These are phyloP conservation scores for Cardiocondyla obscurior DNA, from an alignment of 1,140 invertebrate genomes.

Conservation along the genomic window DNA sequence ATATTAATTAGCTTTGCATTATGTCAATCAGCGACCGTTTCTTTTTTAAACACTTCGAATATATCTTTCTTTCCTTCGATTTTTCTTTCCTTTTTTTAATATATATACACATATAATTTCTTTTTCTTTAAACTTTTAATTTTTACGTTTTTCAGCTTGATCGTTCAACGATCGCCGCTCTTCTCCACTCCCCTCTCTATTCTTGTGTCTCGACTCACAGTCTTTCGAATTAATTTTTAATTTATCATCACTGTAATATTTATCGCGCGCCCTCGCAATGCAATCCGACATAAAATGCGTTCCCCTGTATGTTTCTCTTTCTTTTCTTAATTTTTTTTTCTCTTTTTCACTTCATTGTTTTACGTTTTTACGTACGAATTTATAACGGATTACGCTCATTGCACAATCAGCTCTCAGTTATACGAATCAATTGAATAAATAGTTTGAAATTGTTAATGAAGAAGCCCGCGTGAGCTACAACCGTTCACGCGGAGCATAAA, in stretches of 20 bases:
- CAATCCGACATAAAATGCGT: conserved; percentile 62
- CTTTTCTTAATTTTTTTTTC: too few species aligned
- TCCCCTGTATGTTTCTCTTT: too few species aligned
- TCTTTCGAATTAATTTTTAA: conserved; percentile 80
- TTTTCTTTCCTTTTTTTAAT: not conserved
- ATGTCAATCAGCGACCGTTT: conserved; percentile 12
- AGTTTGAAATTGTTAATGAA: not conserved
- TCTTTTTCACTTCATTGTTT: too few species aligned
- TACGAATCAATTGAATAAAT: conserved; percentile 1
- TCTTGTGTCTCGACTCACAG: conserved; percentile 74
- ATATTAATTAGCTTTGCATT: conserved; percentile 51
- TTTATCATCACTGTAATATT: conserved; percentile 83
- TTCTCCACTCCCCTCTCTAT: conserved; percentile 61
- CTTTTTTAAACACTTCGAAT: conserved; percentile 35
- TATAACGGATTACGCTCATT: conserved; percentile 4
- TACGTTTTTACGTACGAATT: not conserved
- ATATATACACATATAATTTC: conserved; percentile 1
- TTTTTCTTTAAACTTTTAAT: conserved; percentile 1
- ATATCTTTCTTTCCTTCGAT: conserved; percentile 21
- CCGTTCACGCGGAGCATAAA: not conserved
- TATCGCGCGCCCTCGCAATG: conserved; percentile 66
- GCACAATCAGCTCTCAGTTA: conserved; percentile 10
- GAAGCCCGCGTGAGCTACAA: not conserved
- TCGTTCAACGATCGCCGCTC: conserved; percentile 59
- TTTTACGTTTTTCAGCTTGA: conserved; percentile 18